A percentile compares a stretch with the other conserved stretches of the same genome.
phyloP scores from a whole-genome alignment of 2,888 invertebrate genomes.

The Pammene fasciana region DNA sequence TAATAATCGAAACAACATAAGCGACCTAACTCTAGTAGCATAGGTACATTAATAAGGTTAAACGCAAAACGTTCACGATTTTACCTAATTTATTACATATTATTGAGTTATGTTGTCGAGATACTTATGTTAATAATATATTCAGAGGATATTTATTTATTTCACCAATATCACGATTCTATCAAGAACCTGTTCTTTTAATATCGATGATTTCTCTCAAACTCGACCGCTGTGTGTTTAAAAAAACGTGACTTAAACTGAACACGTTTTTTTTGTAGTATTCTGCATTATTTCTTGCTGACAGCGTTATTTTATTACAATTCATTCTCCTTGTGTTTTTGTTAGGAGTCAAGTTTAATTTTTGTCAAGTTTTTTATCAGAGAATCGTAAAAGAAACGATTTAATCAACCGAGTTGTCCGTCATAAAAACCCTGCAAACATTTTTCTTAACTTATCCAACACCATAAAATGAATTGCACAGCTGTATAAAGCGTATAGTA shows the following conservation, averaged over 20 bases:
- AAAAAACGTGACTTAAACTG: slow-evolving; percentile 22
- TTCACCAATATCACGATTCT: slow-evolving; percentile 7
- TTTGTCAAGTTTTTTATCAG: slow-evolving; percentile 17
- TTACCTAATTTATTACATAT: background rate
- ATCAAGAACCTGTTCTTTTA: slow-evolving; percentile 26
- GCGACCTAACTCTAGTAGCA: background rate
- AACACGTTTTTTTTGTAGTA: slow-evolving; percentile 16
- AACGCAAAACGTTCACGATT: background rate
- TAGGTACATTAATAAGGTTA: no score
- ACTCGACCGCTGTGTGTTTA: slow-evolving; percentile 29
- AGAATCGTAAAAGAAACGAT: slow-evolving; percentile 15
- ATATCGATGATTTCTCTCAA: slow-evolving; percentile 32
- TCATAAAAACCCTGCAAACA: slow-evolving; percentile 10
- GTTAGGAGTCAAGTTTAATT: slow-evolving; percentile 7
- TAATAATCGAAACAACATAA: background rate
- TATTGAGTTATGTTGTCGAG: no score
- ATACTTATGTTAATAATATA: no score
- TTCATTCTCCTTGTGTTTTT: slow-evolving; percentile 21
- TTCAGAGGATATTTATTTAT: background rate
- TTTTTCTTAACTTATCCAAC: slow-evolving; percentile 14
- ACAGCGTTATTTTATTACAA: slow-evolving; percentile 15
- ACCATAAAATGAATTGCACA: background rate
- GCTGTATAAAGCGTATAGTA: slow-evolving; percentile 3
- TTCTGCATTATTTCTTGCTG: slow-evolving; percentile 27
- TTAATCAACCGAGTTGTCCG: slow-evolving; percentile 10